Conservation (phyloP, 2,888 invertebrate species). For the Venusia cambrica region DNA sequence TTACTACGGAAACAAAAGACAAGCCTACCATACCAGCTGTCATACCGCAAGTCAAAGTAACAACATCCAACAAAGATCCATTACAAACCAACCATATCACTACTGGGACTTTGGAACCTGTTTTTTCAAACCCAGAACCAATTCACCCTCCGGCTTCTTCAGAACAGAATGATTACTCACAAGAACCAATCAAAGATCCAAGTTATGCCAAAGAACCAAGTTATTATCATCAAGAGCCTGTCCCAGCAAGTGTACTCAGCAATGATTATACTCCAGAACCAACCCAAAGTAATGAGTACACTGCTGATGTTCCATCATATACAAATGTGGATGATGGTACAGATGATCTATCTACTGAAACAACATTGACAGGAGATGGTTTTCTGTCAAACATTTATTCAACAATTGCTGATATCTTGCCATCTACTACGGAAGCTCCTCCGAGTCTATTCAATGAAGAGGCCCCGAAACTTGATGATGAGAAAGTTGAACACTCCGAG, state of each 20-base stretch:
- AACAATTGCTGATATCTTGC: slow-evolving; percentile 59
- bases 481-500: slow-evolving; percentile 40
- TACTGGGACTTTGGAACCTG: too few species aligned
- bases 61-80: too few species aligned
- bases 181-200: slow-evolving; percentile 5
- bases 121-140: too few species aligned
- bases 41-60: too few species aligned
- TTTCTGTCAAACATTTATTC: slow-evolving; percentile 58
- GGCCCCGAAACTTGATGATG: slow-evolving; percentile 34
- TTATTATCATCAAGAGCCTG: background rate
- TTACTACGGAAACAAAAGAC: too few species aligned
- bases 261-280: background rate
- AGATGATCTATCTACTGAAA: slow-evolving; percentile 31
- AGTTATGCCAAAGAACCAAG: too few species aligned
- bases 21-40: too few species aligned
- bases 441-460: slow-evolving; percentile 51
- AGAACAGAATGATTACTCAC: background rate
- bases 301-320: slow-evolving; percentile 3
- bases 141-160: too few species aligned
- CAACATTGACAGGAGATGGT: too few species aligned
- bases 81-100: too few species aligned
- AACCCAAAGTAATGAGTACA: background rate
- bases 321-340: slow-evolving; percentile 1
- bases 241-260: background rate
- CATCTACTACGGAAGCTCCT: slow-evolving; percentile 52